Evolutionary conservation across 2,888 invertebrate species (phyloP), one percentile per base, ranked within the genome.

Genomic region (Drosophila pseudotalamancana): DNA sequence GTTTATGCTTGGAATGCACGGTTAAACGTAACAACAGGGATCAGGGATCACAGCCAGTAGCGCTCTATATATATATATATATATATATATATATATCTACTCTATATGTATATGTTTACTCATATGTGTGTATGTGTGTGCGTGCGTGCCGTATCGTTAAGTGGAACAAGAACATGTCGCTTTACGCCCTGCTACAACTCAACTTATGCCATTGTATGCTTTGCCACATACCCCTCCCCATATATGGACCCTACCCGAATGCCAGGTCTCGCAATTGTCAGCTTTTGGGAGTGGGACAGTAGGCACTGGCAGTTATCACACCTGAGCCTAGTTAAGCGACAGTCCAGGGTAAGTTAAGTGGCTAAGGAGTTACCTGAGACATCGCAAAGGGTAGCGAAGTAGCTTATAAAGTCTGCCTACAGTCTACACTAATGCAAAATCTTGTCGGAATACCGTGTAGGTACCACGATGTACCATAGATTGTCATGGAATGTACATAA

Each of bases 111-210:
- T 45, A 23, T 23, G 23, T 34, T 29, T 35, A 18, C 37, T 14
- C 14, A 34, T 59, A 40, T 21, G 23, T 50, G 40, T 40, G 34
- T 45, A 9, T 51, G 21, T n/a, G 45, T 29, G 31, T 66, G 54
- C 49, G 54, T 59, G 49, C 34, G 42, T 51, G 51, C 32, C 70
- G 60, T 63, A 77, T 66, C 59, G 55, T 61, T 65, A 71, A 65
- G 68, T 65, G 63, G 70, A 83, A 82, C 78, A 78, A 56, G 61
- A 80, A 82, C 85, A 82, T 87, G 82, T 76, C 76, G 79, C 68
- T 87, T 82, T 73, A 85, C 82, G 79, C 87, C 77, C 63, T 35
- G 51, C 31, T 61, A 81, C 80, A 84, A 87, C 86, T 87, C 73
- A 85, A 78, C 87, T 85, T 81, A 60, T 54, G 51, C 34, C 82